Percentiles rank a stretch among this genome's conserved stretches.
These are phyloP conservation scores for Euphydryas editha DNA, from an alignment of 2,888 invertebrate genomes.

Conservation along the genomic window DNA sequence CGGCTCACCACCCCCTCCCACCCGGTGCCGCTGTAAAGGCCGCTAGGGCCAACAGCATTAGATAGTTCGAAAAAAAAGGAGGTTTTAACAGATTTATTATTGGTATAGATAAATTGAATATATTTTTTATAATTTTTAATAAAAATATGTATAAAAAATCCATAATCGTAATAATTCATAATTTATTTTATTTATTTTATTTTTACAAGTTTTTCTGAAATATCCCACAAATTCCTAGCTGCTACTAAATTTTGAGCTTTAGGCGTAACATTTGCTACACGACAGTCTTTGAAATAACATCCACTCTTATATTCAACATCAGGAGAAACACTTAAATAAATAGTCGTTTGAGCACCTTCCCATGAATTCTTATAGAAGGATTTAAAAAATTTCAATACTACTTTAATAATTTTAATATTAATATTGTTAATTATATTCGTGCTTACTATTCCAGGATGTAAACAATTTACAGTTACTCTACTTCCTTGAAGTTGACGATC, in stretches of 20 bases:
- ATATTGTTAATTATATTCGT: slow-evolving; percentile 84
- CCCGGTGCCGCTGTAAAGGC: too few relatives aligned
- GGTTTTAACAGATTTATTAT: too few relatives aligned
- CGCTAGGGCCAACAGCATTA: too few relatives aligned
- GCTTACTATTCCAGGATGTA: slow-evolving; percentile 92
- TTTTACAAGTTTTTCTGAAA: slow-evolving; percentile 80
- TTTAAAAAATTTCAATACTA: slow-evolving; percentile 65
- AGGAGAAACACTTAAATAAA: slow-evolving; percentile 82
- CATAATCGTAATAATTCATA: too few relatives aligned
- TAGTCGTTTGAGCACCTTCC: slow-evolving; percentile 78
- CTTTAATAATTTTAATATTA: slow-evolving; percentile 42
- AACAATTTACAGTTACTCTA: slow-evolving; percentile 89
- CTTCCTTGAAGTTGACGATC: slow-evolving; percentile 86
- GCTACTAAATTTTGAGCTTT: slow-evolving; percentile 74
- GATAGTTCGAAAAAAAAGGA: too few relatives aligned
- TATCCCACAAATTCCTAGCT: slow-evolving; percentile 85
- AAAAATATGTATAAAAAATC: background rate
- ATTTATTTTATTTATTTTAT: slow-evolving; percentile 19
- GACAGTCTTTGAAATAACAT: slow-evolving; percentile 84
- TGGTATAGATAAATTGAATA: too few relatives aligned
- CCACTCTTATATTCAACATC: slow-evolving; percentile 83
- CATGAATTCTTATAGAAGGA: slow-evolving; percentile 54
- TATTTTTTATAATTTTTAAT: too few relatives aligned
- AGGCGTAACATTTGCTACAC: slow-evolving; percentile 61
- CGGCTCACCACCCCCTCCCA: too few relatives aligned